These are phyloP conservation scores for Tridacna gigas DNA, from an alignment of 2,888 invertebrate genomes.

Conservation along the genomic window DNA sequence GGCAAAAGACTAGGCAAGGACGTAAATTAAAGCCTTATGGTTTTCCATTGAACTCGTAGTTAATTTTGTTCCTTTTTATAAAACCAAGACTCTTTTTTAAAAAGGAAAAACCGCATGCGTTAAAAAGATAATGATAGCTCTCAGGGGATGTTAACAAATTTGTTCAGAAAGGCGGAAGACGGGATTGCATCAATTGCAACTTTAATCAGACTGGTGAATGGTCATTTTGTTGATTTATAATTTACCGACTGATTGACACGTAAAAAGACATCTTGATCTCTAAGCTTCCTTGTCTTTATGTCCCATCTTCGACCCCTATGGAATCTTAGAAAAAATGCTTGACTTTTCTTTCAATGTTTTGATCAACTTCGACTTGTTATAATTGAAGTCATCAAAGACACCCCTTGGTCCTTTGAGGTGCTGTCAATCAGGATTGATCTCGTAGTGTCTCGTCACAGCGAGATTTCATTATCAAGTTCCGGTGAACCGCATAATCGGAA, in stretches of 20 bases:
- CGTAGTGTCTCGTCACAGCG: slow-evolving; percentile 61
- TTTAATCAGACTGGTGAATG: slow-evolving; percentile 2
- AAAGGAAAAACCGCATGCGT: slow-evolving; percentile 8
- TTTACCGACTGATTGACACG: slow-evolving; percentile 14
- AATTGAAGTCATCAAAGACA: slow-evolving; percentile 61
- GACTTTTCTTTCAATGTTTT: slow-evolving; percentile 12
- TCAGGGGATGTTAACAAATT: slow-evolving; percentile 22
- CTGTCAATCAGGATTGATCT: slow-evolving; percentile 62
- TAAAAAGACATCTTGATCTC: slow-evolving; percentile 20
- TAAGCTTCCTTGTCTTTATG: neutral
- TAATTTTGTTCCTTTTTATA: neutral
- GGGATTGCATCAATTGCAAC: slow-evolving; percentile 24
- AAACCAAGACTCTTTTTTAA: neutral
- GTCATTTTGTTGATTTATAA: slow-evolving; percentile 25
- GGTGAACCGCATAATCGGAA: slow-evolving; percentile 50
- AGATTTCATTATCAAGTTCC: slow-evolving; percentile 61
- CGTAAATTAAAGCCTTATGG: neutral
- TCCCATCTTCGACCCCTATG: neutral
- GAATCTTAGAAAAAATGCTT: neutral
- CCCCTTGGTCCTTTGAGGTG: slow-evolving; percentile 49
- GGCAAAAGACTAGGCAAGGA: too few species aligned
- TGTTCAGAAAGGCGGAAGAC: slow-evolving; percentile 17
- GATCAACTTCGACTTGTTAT: slow-evolving; percentile 43
- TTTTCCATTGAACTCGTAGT: neutral
- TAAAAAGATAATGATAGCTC: slow-evolving; percentile 22